Percentiles rank a stretch among this genome's conserved stretches.
These are phyloP conservation scores for Diachrysia chrysitis DNA, from an alignment of 2,888 invertebrate genomes.

Conservation along the genomic window DNA sequence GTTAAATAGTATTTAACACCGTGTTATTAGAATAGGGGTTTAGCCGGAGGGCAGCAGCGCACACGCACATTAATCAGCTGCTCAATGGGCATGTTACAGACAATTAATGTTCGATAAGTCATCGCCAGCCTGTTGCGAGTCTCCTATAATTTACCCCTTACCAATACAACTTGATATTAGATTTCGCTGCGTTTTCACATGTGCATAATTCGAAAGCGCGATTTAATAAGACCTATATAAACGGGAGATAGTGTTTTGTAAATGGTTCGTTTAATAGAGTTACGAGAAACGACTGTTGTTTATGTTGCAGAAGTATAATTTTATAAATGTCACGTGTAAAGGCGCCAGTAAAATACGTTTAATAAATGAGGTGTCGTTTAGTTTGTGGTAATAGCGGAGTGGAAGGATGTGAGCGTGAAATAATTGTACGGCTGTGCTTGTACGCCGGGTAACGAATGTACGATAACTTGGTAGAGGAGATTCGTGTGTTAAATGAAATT, in stretches of 20 bases:
- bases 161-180: conserved; percentile 46
- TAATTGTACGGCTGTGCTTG: background rate
- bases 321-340: conserved; percentile 31
- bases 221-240: conserved; percentile 56
- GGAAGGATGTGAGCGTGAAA: conserved; percentile 4
- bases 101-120: conserved; percentile 77
- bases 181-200: conserved; percentile 60
- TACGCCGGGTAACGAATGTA: background rate
- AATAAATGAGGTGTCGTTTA: background rate
- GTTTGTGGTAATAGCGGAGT: background rate
- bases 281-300: conserved; percentile 34
- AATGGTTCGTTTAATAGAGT: conserved; percentile 25
- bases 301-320: conserved; percentile 35
- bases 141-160: conserved; percentile 67
- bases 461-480: background rate
- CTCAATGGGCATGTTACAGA: conserved; percentile 69
- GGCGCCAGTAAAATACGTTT: conserved; percentile 5
- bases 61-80: conserved; percentile 68
- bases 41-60: conserved; percentile 36
- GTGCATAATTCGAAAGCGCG: conserved; percentile 60
- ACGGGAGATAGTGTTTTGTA: conserved; percentile 44
- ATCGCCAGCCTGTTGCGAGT: conserved; percentile 59
- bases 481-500: background rate
- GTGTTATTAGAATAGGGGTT: conserved; percentile 42
- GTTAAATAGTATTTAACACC: conserved; percentile 36